These are phyloP conservation scores for Fragum fragum DNA, from an alignment of 2,888 invertebrate species.

Conservation along the genomic window DNA sequence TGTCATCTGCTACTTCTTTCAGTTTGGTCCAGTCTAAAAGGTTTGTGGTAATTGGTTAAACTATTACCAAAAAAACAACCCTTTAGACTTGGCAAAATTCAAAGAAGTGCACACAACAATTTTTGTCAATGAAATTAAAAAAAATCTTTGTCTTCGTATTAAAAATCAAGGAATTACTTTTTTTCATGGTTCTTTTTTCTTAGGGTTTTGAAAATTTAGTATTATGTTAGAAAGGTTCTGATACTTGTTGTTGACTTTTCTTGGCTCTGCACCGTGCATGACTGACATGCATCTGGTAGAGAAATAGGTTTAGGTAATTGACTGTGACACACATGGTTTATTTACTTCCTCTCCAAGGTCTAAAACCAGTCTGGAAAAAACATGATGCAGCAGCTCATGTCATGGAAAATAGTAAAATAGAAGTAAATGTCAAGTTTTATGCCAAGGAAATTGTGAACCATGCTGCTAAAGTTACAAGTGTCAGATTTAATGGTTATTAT, in stretches of 20 bases:
- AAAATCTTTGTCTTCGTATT: too few species aligned
- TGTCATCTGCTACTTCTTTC: too few species aligned
- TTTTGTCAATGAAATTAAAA: neutral
- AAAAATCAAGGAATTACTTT: too few species aligned
- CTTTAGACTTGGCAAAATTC: too few species aligned
- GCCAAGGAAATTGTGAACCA: neutral
- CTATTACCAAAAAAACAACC: too few species aligned
- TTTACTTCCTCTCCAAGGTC: constrained; percentile 11
- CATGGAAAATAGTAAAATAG: neutral
- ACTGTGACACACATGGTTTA: constrained; percentile 44
- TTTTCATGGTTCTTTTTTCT: neutral
- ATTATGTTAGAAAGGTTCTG: neutral
- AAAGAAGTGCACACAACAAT: too few species aligned
- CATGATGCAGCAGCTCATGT: neutral
- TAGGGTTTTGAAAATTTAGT: neutral
- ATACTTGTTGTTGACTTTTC: neutral
- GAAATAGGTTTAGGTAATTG: constrained; percentile 43
- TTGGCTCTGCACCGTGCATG: constrained; percentile 31
- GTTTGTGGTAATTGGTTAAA: too few species aligned
- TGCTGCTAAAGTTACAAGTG: neutral
- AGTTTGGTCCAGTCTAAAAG: too few species aligned
- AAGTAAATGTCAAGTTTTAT: neutral
- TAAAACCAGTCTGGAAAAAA: constrained; percentile 10
- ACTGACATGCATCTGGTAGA: constrained; percentile 39
- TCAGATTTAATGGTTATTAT: neutral